Base-by-base conservation (phyloP, 1,140 invertebrate species). In the Cryptotermes secundus region DNA sequence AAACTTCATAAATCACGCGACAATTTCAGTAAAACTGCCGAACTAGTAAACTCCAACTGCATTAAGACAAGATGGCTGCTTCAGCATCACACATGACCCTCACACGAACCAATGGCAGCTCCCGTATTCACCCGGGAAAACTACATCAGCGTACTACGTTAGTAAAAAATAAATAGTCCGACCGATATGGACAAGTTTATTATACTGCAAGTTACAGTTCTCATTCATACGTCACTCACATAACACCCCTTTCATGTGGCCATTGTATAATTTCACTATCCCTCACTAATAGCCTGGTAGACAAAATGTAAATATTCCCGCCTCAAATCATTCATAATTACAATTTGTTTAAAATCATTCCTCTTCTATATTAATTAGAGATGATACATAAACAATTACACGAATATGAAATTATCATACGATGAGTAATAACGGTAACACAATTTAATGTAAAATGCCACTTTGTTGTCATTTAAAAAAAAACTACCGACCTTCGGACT, bases 101-200 rank as follows among this genome's bases (percentile, higher is more conserved):
- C 59, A 72, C 7, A 72, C 9, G 26, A 26, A 72, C 59, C 59
- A 72, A 72, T 72, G 9, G 26, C 7, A 16, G 31, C 59, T n/a
- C 7, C 26, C 31, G 31, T n/a, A 7, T 72, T 72, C 26, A 72
- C 59, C 59, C 59, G 59, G 59, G 59, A 72, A 72, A 72, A 3
- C 0, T 12, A 72, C 59, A 26, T 72, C 59, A 72, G 9, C 4
- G 16, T 31, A 72, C 59, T n/a, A 72, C 59, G 59, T 72, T 72
- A 72, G 59, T 72, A 6, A 72, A 72, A n/a, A 6, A 72, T n/a
- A 72, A 31, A 72, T 72, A 72, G 59, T 72, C 59, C 59, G 59
- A 72, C 59, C 59, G 59, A 72, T n/a, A 72, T 72, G n/a, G 31
- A 72, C 59, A 72, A 72, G 31, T 31, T 72, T 31, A 72, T n/a